phyloP scores from a whole-genome alignment of 2,113 vertebrate genomes.

The Microcebus tavaratra region DNA sequence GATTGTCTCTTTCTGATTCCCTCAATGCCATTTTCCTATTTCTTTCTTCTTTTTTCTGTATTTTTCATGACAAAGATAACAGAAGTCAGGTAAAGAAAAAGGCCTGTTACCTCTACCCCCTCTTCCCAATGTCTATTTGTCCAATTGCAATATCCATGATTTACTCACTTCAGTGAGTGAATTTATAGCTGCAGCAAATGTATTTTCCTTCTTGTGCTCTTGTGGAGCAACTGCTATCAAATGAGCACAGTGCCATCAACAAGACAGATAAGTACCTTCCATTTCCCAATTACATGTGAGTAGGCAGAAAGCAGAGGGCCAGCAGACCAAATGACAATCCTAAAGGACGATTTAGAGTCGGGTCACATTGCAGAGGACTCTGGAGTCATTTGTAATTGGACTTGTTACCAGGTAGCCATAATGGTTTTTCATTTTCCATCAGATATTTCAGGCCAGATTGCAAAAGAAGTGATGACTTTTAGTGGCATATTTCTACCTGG shows the following conservation, averaged over 20 bases:
- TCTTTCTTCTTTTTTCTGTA: not conserved
- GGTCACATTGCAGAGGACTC: constrained; percentile 47
- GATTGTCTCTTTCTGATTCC: not conserved
- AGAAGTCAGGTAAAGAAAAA: constrained; percentile 6
- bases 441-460: constrained; percentile 59
- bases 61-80: constrained; percentile 13
- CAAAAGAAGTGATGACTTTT: constrained; percentile 54
- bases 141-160: not conserved
- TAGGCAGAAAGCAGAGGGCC: constrained; percentile 36
- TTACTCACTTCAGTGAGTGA: constrained; percentile 7
- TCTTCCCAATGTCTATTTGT: not conserved
- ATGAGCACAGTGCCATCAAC: constrained; percentile 46
- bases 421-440: constrained; percentile 67
- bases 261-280: constrained; percentile 68
- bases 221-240: constrained; percentile 47
- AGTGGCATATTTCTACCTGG: constrained; percentile 44
- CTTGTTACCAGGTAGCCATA: constrained; percentile 57
- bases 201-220: not conserved
- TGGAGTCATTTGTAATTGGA: constrained; percentile 68
- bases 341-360: constrained; percentile 41
- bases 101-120: not conserved
- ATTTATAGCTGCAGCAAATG: constrained; percentile 51
- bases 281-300: constrained; percentile 46
- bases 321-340: not conserved
- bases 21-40: not conserved